phyloP scores from a whole-genome alignment of 2,797 vertebrate genomes.

The Silurus aristotelis region DNA sequence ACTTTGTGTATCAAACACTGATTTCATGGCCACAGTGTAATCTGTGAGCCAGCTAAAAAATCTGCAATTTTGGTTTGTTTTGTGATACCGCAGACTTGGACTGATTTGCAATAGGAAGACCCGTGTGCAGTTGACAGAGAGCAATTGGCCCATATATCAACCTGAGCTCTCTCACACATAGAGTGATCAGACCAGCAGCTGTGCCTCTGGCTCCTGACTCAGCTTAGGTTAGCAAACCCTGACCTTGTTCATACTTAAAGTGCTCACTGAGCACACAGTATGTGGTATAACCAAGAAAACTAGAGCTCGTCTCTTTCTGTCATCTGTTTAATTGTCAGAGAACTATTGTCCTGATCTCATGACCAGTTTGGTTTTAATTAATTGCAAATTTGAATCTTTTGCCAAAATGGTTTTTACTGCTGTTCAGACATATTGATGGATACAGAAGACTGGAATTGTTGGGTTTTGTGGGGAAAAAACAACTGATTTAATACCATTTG shows the following conservation, averaged over 20 bases:
- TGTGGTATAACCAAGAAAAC: conserved; percentile 9
- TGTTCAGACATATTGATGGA: not conserved
- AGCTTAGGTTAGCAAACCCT: conserved; percentile 23
- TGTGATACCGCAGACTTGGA: not conserved
- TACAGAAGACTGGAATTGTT: not conserved
- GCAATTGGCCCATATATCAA: conserved; percentile 32
- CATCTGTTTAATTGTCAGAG: not conserved
- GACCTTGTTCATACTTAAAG: conserved; percentile 19
- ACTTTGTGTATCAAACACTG: not conserved
- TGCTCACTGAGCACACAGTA: conserved; percentile 4
- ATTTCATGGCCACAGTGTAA: not conserved
- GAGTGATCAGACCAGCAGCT: conserved; percentile 41
- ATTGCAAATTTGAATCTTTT: not conserved
- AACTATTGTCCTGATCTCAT: not conserved
- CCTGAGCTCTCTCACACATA: conserved; percentile 34
- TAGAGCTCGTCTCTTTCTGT: not conserved
- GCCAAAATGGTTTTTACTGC: not conserved
- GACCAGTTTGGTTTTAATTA: not conserved
- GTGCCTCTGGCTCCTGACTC: conserved; percentile 42
- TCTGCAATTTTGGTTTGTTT: not conserved
- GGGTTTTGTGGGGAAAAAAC: not conserved
- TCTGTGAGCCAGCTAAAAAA: not conserved
- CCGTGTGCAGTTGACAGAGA: not conserved
- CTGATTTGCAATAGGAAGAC: not conserved
- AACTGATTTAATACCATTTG: not conserved